Base-by-base conservation (phyloP, 2,888 invertebrate species). In the Chrysotoxum bicinctum region DNA sequence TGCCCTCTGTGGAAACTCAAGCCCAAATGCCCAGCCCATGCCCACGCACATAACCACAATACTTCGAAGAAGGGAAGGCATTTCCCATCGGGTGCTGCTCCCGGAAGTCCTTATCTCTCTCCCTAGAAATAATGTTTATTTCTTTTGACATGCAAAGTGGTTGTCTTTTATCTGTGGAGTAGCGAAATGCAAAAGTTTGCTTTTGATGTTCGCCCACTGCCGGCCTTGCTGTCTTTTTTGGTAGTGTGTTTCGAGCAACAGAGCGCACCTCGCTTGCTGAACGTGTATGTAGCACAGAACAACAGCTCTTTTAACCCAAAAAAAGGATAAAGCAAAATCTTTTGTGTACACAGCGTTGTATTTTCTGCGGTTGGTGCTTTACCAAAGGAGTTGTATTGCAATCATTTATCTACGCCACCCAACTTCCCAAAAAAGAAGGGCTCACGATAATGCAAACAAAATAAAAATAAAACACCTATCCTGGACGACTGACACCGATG, bases 101-200 rank as follows among this genome's bases (percentile, higher is more conserved):
- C 69, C 79, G 75, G 83, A 84, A 84, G 83, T 75, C 75, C 69
- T 79, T 84, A 79, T 84, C 79, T 75, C 69, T 70, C 50, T 64
- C 56, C 43, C 45, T 23, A 79, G 79, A 84, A 79, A 74, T 84
- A 79, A 84, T 84, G 83, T 84, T 84, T 84, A 84, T 84, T 79
- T 62, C 83, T 84, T 84, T 79, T 79, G 83, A 84, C 83, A 84
- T 84, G 83, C 83, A 84, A 84, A 84, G 79, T 79, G 83, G 83
- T 78, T 79, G 74, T 56, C 74, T 79, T 77, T 70, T 79, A 75
- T 84, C 79, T 75, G 58, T 75, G 75, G 74, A 58, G 60, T 58
- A 69, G 70, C 56, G 70, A 84, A 79, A 79, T 83, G 79, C 69
- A 74, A 84, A 50, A 79, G 75, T 78, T 83, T 74, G 82, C 77